phyloP scores from a whole-genome alignment of 64 coral and sea anemone genomes.

The Anthopleura sola region DNA sequence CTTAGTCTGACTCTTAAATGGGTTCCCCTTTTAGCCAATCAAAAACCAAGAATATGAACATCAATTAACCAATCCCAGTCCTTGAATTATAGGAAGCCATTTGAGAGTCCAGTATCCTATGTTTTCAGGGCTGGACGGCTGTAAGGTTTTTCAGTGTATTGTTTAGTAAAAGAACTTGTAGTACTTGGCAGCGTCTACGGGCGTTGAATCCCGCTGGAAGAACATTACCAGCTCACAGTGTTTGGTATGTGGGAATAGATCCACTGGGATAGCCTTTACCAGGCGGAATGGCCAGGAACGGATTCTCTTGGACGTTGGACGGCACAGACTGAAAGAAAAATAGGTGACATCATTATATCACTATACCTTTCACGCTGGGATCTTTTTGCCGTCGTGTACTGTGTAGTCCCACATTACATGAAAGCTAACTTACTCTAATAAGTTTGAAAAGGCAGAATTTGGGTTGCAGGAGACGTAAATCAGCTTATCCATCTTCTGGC shows the following conservation, averaged over 20 bases:
- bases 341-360: not conserved
- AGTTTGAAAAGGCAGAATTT: slow-evolving; percentile 71
- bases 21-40: not conserved
- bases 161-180: not conserved
- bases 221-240: slow-evolving; percentile 91
- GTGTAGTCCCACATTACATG: no score
- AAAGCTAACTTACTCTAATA: slow-evolving; percentile 75
- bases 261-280: slow-evolving; percentile 77
- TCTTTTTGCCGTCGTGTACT: no score
- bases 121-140: not conserved
- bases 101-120: not conserved
- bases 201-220: slow-evolving; percentile 61
- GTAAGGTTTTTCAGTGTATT: not conserved
- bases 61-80: not conserved
- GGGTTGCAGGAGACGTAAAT: slow-evolving; percentile 87
- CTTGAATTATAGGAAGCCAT: not conserved
- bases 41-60: not conserved
- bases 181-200: not conserved
- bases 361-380: no score
- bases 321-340: slow-evolving; percentile 64
- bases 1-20: not conserved
- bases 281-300: slow-evolving; percentile 81
- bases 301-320: slow-evolving; percentile 83
- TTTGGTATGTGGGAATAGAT: slow-evolving; percentile 91
- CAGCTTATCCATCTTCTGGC: slow-evolving; percentile 77